Conservation (phyloP, 2,797 vertebrate genomes). For the Microctenopoma lineatum region DNA sequence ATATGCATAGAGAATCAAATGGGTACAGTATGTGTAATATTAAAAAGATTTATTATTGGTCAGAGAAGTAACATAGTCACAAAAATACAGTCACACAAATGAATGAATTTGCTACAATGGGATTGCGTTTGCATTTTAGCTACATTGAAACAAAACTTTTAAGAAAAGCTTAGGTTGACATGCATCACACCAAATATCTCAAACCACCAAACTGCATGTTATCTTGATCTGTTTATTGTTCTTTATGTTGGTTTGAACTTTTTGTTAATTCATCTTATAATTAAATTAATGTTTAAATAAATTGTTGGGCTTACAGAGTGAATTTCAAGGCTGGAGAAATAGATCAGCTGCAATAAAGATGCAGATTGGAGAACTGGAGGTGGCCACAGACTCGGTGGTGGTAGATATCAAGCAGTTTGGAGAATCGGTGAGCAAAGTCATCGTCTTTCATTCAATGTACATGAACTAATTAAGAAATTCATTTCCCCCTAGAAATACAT, state of each 20-base stretch:
- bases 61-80: too few relatives aligned
- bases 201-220: too few relatives aligned
- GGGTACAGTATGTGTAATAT: too few relatives aligned
- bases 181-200: too few relatives aligned
- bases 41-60: too few relatives aligned
- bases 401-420: constrained; percentile 80
- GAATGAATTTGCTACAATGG: too few relatives aligned
- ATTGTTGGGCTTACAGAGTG: constrained; percentile 76
- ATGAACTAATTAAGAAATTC: constrained; percentile 1
- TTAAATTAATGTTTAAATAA: too few relatives aligned
- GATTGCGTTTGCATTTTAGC: too few relatives aligned
- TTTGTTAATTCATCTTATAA: neutral
- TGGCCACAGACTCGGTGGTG: constrained; percentile 74
- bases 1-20: neutral
- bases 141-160: too few relatives aligned
- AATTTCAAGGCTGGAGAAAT: constrained; percentile 87
- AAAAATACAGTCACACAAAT: too few relatives aligned
- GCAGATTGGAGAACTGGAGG: constrained; percentile 82
- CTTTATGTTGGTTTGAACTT: neutral
- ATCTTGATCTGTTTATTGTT: too few relatives aligned
- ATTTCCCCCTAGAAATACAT: neutral
- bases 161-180: too few relatives aligned
- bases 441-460: neutral
- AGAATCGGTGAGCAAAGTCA: constrained; percentile 80
- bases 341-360: constrained; percentile 80